Percentiles rank a stretch among this genome's conserved stretches.
These are phyloP conservation scores for Cephalotes varians DNA, from an alignment of 2,888 invertebrate genomes.

Conservation along the genomic window DNA sequence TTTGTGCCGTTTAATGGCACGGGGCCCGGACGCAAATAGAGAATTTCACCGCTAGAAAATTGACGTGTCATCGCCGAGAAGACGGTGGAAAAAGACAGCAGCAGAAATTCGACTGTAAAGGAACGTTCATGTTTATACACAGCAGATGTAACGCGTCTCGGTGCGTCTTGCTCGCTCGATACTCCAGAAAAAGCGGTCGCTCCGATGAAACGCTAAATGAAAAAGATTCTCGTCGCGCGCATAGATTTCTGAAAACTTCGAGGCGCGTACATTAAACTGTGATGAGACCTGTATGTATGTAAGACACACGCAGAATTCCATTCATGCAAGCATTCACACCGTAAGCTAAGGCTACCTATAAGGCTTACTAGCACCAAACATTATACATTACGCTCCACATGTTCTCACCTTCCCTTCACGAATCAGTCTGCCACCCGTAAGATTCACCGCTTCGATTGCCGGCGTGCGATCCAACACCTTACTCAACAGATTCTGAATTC, in stretches of 20 bases:
- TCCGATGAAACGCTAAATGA: constrained; percentile 36
- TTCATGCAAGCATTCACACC: constrained; percentile 80
- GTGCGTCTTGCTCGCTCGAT: constrained; percentile 40
- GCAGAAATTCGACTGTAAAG: constrained; percentile 46
- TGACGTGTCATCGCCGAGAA: constrained; percentile 32
- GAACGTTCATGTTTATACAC: constrained; percentile 36
- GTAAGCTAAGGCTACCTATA: constrained; percentile 77
- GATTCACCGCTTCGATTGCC: constrained; percentile 97
- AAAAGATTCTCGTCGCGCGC: constrained; percentile 2
- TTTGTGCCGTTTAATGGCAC: constrained; percentile 27
- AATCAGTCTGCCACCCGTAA: constrained; percentile 97
- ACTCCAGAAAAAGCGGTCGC: constrained; percentile 27
- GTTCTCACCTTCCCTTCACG: constrained; percentile 98
- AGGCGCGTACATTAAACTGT: constrained; percentile 1
- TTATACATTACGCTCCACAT: constrained; percentile 87
- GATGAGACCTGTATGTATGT: constrained; percentile 55
- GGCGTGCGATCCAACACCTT: constrained; percentile 97
- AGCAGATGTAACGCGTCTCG: constrained; percentile 40
- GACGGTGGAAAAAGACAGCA: constrained; percentile 45
- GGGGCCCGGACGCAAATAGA: constrained; percentile 34
- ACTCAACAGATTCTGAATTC: constrained; percentile 94
- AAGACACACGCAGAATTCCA: constrained; percentile 74
- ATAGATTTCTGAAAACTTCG: constrained; percentile 18
- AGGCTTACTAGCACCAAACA: constrained; percentile 66
- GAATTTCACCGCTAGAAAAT: constrained; percentile 37